Evolutionary conservation across 2,888 invertebrate genomes (phyloP).

Genomic region (Falcaria lacertinaria): DNA sequence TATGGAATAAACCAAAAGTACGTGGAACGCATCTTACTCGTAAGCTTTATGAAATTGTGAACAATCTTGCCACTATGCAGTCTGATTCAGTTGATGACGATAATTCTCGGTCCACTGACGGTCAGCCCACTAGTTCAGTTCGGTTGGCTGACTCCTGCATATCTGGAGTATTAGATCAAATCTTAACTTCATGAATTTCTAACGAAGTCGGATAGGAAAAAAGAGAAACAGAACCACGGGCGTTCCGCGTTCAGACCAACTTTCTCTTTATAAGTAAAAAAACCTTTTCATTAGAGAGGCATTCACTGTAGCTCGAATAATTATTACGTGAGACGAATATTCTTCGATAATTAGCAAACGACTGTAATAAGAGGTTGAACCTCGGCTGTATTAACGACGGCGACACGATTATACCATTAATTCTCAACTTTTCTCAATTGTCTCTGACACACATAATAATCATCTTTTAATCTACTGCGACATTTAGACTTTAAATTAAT

Average conservation of each 20-base stretch:
- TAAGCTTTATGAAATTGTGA: too few species aligned
- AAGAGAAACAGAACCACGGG: constrained; percentile 12
- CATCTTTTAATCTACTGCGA: neutral
- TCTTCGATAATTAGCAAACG: constrained; percentile 24
- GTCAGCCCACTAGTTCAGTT: too few species aligned
- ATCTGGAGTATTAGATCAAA: too few species aligned
- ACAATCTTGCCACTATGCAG: too few species aligned
- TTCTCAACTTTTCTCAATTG: constrained; percentile 1
- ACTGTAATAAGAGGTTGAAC: constrained; percentile 22
- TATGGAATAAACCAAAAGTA: too few species aligned
- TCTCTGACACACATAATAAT: neutral
- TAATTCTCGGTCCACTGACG: too few species aligned
- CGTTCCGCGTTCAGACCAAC: constrained; percentile 13
- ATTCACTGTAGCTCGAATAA: constrained; percentile 28
- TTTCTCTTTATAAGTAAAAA: constrained; percentile 21
- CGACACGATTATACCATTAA: constrained; percentile 2
- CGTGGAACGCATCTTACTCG: too few species aligned
- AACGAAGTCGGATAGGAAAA: too few species aligned
- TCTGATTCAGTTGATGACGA: too few species aligned
- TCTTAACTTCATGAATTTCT: too few species aligned
- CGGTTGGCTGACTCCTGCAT: too few species aligned
- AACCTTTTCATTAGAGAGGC: constrained; percentile 32
- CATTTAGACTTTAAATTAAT: too few species aligned
- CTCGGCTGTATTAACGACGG: neutral
- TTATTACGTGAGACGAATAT: constrained; percentile 33